Conservation (phyloP, 1,140 invertebrate species). For the Zaprionus gabonicus region DNA sequence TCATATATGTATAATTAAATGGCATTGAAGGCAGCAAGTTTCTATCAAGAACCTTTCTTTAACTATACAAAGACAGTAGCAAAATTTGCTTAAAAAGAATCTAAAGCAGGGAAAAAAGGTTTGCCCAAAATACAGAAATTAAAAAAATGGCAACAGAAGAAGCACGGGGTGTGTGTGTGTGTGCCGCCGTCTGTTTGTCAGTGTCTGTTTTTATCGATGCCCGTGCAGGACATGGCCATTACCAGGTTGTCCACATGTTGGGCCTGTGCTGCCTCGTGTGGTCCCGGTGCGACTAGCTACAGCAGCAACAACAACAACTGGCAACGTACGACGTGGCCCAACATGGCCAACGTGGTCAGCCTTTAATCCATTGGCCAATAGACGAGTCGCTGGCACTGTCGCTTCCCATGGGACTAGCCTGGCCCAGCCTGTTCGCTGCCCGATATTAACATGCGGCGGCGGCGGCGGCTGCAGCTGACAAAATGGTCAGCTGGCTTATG, state of each 20-base stretch:
- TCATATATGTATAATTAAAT: no score
- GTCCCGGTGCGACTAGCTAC: neutral
- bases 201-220: slow-evolving; percentile 60
- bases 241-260: slow-evolving; percentile 41
- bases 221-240: slow-evolving; percentile 48
- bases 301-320: neutral
- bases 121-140: neutral
- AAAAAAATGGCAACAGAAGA: neutral
- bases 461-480: slow-evolving; percentile 65
- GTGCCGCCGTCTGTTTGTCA: slow-evolving; percentile 10
- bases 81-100: neutral
- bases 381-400: slow-evolving; percentile 46
- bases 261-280: slow-evolving; percentile 10
- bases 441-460: slow-evolving; percentile 70
- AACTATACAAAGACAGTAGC: neutral
- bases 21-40: no score
- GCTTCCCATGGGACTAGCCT: slow-evolving; percentile 18
- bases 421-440: slow-evolving; percentile 22
- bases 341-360: slow-evolving; percentile 34
- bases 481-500: slow-evolving; percentile 71
- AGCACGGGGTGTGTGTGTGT: neutral
- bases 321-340: no score
- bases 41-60: neutral
- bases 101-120: neutral
- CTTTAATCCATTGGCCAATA: slow-evolving; percentile 74